Evolutionary conservation across 2,888 invertebrate species (phyloP), one percentile per base, ranked within the genome.

Genomic region (Anorthoa munda): DNA sequence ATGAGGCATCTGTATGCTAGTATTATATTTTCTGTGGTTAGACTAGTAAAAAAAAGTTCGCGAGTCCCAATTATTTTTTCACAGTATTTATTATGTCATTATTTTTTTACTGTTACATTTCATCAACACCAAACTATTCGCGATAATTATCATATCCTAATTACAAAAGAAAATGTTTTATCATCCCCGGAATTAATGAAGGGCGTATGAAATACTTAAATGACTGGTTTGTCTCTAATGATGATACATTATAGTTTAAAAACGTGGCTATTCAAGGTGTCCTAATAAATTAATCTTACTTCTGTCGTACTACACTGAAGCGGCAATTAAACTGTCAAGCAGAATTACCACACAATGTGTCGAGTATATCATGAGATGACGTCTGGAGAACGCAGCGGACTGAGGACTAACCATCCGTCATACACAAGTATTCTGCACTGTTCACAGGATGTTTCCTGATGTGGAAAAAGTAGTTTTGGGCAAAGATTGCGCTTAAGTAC

Each of bases 341-440:
- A 87, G 92, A 93, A 95, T 96, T 95, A 95, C 95, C 95, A 95
- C 95, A 96, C 95, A 96, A 95, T 95, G 94, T 93, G 94, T 88
- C 86, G 92, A 91, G 94, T 95, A 94, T 94, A 95, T 95, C 95
- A 94, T 93, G 90, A 91, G 92, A 95, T 95, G 96, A 95, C 95
- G 92, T 89, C 87, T 89, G 74, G 89, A 83, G 91, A 92, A 90
- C 90, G 88, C 88, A 87, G 88, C 81, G 84, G 85, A 86, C 87
- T 86, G 88, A 87, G 86, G 83, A 77, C 90, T 88, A 91, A 84
- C 90, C 89, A 91, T 93, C 89, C 91, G 87, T 95, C 94, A 95
- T 94, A 95, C 90, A 87, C 88, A 79, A 87, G 88, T 89, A 87
- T 84, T 86, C 86, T 81, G 82, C 72, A 77, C 66, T n/a, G 80